phyloP scores from a whole-genome alignment of 1,140 invertebrate genomes.

The Physella acuta region DNA sequence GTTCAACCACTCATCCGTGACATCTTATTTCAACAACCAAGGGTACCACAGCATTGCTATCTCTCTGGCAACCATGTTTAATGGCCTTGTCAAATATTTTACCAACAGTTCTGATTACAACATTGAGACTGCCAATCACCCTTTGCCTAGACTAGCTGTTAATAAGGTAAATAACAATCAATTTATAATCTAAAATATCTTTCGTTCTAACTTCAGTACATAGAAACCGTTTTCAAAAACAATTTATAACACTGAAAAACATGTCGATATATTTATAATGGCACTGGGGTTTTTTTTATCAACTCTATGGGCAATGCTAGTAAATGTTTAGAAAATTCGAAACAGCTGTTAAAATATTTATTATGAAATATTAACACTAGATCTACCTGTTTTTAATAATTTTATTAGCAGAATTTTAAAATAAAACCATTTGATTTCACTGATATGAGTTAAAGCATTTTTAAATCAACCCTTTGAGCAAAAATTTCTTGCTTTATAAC shows the following conservation, averaged over 20 bases:
- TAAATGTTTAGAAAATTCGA: too few relatives aligned
- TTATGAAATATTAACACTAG: too few relatives aligned
- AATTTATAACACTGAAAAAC: too few relatives aligned
- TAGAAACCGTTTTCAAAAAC: too few relatives aligned
- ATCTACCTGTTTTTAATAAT: background rate
- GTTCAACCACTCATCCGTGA: slow-evolving; percentile 30
- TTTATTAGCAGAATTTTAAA: background rate
- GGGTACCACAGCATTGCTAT: slow-evolving; percentile 73
- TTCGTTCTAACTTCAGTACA: too few relatives aligned
- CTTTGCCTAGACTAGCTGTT: slow-evolving; percentile 35
- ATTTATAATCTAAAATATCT: too few relatives aligned
- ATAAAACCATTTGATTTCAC: background rate
- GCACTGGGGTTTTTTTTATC: too few relatives aligned
- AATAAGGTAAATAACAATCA: too few relatives aligned
- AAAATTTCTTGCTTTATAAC: background rate
- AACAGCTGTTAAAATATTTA: too few relatives aligned
- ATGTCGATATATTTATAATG: too few relatives aligned
- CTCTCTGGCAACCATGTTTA: slow-evolving; percentile 65
- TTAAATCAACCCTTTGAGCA: background rate
- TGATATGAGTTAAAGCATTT: background rate
- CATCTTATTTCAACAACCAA: slow-evolving; percentile 63
- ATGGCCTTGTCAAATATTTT: slow-evolving; percentile 63
- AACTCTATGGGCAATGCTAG: too few relatives aligned
- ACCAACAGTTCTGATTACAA: slow-evolving; percentile 30
- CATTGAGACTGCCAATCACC: slow-evolving; percentile 42